Percentiles rank a stretch among this genome's conserved stretches.
Evolutionary conservation across 2,113 vertebrate species (phyloP).

Genomic region (Anseranas semipalmata): DNA sequence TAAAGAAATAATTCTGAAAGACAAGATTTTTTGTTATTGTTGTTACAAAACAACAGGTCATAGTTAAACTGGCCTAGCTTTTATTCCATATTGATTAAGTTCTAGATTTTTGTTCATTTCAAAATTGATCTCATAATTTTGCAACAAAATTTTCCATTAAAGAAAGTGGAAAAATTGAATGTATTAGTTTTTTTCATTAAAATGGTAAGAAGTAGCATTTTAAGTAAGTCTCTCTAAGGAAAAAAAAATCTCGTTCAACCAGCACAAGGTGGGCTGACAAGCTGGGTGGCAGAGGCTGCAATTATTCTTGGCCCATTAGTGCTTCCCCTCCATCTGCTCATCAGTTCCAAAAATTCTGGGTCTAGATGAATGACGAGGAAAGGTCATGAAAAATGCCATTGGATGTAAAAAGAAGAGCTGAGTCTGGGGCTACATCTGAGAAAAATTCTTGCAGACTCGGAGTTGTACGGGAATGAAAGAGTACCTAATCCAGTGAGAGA

Average conservation of each 20-base stretch:
- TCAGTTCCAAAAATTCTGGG: background rate
- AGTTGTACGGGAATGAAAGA: background rate
- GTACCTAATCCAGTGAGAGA: background rate
- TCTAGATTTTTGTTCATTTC: background rate
- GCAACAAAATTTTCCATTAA: background rate
- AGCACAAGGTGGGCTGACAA: background rate
- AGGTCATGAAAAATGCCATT: background rate
- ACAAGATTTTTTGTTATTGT: background rate
- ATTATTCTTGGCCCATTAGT: background rate
- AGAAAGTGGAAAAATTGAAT: background rate
- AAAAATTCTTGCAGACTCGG: background rate
- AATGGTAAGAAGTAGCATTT: background rate
- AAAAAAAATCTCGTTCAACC: background rate
- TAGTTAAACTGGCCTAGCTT: background rate
- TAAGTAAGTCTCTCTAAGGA: background rate
- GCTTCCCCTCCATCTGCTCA: background rate
- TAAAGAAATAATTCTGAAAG: slow-evolving; percentile 75
- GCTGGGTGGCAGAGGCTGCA: background rate
- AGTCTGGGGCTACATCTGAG: background rate
- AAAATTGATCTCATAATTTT: background rate
- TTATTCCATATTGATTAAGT: background rate
- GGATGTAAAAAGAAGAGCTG: background rate
- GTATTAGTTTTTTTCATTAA: background rate
- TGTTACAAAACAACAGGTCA: background rate
- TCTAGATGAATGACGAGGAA: background rate